Evolutionary conservation across 2,888 invertebrate species (phyloP).

Genomic region (Acleris laterana): DNA sequence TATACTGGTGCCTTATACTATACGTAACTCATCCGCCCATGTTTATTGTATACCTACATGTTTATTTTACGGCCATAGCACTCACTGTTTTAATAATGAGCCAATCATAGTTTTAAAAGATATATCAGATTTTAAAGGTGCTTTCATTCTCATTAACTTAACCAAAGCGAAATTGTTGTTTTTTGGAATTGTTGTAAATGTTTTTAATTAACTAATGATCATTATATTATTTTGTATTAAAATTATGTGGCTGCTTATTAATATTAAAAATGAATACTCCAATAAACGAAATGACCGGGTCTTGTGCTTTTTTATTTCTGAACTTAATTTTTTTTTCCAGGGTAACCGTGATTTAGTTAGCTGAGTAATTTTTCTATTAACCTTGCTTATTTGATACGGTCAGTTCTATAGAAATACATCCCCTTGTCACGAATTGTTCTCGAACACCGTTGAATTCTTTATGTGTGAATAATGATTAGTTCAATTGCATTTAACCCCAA

Average conservation of each 20-base stretch:
- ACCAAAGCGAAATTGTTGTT: background rate
- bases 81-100: no score
- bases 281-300: constrained; percentile 10
- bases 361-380: background rate
- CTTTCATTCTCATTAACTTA: no score
- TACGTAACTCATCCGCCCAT: constrained; percentile 75
- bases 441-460: constrained; percentile 43
- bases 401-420: constrained; percentile 5
- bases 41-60: constrained; percentile 19
- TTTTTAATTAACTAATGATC: constrained; percentile 22
- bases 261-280: background rate
- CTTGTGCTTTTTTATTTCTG: constrained; percentile 11
- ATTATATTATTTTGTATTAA: constrained; percentile 18
- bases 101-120: no score
- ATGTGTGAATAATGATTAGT: constrained; percentile 74
- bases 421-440: constrained; percentile 39
- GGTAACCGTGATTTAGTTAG: no score
- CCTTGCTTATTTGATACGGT: no score
- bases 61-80: background rate
- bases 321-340: no score
- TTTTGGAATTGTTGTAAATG: constrained; percentile 16
- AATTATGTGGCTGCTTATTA: constrained; percentile 10
- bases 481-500: constrained; percentile 80
- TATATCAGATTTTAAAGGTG: no score
- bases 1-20: constrained; percentile 72